These are phyloP conservation scores for Caradrina clavipalpis DNA, from an alignment of 2,888 invertebrate genomes.

Conservation along the genomic window DNA sequence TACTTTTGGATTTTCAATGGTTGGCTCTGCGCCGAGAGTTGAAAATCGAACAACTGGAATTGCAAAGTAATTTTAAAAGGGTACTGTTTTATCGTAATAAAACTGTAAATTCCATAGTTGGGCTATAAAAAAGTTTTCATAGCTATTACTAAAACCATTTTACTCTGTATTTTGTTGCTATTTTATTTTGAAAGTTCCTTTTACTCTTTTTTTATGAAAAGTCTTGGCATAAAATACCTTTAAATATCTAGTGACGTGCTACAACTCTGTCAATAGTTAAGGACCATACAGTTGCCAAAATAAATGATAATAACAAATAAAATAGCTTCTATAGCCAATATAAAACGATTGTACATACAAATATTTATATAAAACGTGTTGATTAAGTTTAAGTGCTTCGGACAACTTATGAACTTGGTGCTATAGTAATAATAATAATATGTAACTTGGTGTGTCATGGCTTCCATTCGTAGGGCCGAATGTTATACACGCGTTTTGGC, in stretches of 20 bases:
- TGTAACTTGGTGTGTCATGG: constrained; percentile 65
- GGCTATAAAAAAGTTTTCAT: too few species aligned
- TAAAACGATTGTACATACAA: constrained; percentile 68
- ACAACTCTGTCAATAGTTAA: constrained; percentile 33
- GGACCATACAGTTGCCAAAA: constrained; percentile 62
- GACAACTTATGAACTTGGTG: constrained; percentile 81
- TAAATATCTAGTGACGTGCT: constrained; percentile 30
- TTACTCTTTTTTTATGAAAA: too few species aligned
- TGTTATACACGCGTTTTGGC: constrained; percentile 66
- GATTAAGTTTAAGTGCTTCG: constrained; percentile 73
- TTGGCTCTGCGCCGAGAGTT: too few species aligned
- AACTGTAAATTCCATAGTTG: too few species aligned
- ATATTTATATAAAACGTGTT: constrained; percentile 75
- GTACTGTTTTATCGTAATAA: too few species aligned
- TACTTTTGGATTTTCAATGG: too few species aligned
- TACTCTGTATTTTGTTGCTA: too few species aligned
- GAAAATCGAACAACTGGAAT: too few species aligned
- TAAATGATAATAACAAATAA: constrained; percentile 59
- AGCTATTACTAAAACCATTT: too few species aligned
- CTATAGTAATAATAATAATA: constrained; percentile 75
- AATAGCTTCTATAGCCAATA: constrained; percentile 49
- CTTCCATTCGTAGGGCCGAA: constrained; percentile 63
- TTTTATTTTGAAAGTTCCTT: too few species aligned
- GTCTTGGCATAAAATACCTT: background rate
- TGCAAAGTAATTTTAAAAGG: too few species aligned